Evolutionary conservation across 2,797 vertebrate genomes (phyloP), one percentile per base, ranked within the genome.

Genomic region (Anisognathus igniventris): DNA sequence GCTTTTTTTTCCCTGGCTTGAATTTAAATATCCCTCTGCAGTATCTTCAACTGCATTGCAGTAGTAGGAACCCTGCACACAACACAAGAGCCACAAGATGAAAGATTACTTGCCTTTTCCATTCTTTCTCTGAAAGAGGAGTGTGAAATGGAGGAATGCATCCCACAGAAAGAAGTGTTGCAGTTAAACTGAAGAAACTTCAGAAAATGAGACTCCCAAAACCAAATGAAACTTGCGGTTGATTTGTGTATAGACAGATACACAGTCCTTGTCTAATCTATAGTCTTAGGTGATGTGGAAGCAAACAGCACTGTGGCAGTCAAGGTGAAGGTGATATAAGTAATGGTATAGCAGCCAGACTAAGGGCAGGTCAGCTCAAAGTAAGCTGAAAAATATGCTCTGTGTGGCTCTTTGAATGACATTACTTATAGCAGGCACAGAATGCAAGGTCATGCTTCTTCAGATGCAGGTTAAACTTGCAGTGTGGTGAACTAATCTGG

Each of bases 41-140:
- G 89, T 83, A 86, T 84, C 93, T 93, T 92, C 94, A 96, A 42
- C 94, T 96, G 92, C 93, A 96, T 91, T 96, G 95, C 93, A 97
- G 95, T 44, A 86, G 82, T 44, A 88, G 86, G 40, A 92, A 65
- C 28, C 16, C 28, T 73, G 72, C 10, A 11, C 31, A 64, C 39
- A 90, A 57, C 44, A 83, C 25, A 71, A 62, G 57, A 91, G 81
- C 44, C 0, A 1, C 17, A 83, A 83, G 40, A 86, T 33, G 67
- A 92, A 92, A 91, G 67, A 68, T 37, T 28, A 64, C 9, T 65
- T 62, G 35, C 8, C 33, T 90, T 84, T 89, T 86, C 51, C 77
- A 78, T 75, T 81, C 44, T 73, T 90, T 47, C 37, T 84, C 64
- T 84, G 37, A 64, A 66, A 87, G 53, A 78, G 16, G 9, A 75